These are phyloP conservation scores for Prietella phreatophila DNA, from an alignment of 2,113 vertebrate genomes.

Conservation along the genomic window DNA sequence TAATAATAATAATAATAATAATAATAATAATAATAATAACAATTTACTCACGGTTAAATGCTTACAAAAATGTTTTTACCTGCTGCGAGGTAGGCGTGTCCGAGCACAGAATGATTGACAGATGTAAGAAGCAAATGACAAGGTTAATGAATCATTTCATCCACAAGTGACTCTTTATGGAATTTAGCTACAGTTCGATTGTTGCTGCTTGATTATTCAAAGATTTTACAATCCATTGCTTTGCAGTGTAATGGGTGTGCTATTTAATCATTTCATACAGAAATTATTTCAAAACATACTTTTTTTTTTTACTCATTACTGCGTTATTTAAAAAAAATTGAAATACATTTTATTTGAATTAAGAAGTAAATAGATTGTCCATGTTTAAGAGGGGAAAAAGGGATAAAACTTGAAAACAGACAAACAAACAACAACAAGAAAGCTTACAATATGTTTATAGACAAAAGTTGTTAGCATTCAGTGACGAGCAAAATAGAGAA, in stretches of 20 bases:
- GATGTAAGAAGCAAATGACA: neutral
- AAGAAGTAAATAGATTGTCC: neutral
- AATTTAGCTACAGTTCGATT: neutral
- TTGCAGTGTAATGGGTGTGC: neutral
- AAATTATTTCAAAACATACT: neutral
- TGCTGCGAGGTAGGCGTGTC: neutral
- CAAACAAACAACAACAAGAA: too few relatives aligned
- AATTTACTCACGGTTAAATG: neutral
- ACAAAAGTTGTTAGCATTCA: too few relatives aligned
- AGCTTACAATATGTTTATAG: too few relatives aligned
- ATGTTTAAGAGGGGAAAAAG: too few relatives aligned
- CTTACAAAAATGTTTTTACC: neutral
- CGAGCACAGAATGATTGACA: neutral
- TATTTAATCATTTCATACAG: neutral
- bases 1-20: neutral
- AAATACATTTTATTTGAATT: neutral
- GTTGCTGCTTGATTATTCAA: neutral
- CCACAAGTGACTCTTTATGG: neutral
- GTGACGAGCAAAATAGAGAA: too few relatives aligned
- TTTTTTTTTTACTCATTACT: neutral
- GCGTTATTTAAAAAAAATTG: neutral
- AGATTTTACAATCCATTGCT: neutral
- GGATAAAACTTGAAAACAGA: too few relatives aligned
- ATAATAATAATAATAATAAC: neutral
- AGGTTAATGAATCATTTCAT: neutral